Evolutionary conservation across 2,888 invertebrate genomes (phyloP), one percentile per base, ranked within the genome.

Genomic region (Chirona hameri): DNA sequence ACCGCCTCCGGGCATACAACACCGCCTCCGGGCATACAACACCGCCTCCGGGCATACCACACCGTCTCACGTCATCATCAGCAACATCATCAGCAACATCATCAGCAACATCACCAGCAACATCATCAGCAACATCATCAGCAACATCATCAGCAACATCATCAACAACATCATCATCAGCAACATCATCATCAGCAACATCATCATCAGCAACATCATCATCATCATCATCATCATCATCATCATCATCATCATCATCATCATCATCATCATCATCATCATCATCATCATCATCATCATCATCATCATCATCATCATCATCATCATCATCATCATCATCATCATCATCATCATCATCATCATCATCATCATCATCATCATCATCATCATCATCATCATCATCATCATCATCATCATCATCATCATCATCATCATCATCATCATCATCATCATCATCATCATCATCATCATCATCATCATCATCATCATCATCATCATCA

Each of bases 201-300:
- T n/a, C n/a, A n/a, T n/a, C n/a, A n/a, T n/a, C n/a, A n/a, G n/a
- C n/a, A n/a, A n/a, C n/a, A n/a, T n/a, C n/a, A n/a, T n/a, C n/a
- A n/a, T n/a, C n/a, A n/a, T n/a, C n/a, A n/a, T n/a, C n/a, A n/a
- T n/a, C n/a, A n/a, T n/a, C n/a, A n/a, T n/a, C n/a, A n/a, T n/a
- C n/a, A n/a, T n/a, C n/a, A n/a, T n/a, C n/a, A n/a, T n/a, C 65
- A 65, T 65, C 65, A 65, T 65, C n/a, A 65, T 65, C 65, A 65
- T n/a, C 65, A 65, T 65, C 65, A 65, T n/a, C 65, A 65, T 65
- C 65, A 65, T n/a, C n/a, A 65, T 65, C 65, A 65, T 65, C 65
- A 65, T 65, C 65, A 65, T 65, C 65, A 65, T n/a, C n/a, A 65
- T 65, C 65, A 65, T 65, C 65, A 65, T 65, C 65, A 65, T 65